Evolutionary conservation across 2,797 vertebrate genomes (phyloP).

Genomic region (Premnoplex brunnescens): DNA sequence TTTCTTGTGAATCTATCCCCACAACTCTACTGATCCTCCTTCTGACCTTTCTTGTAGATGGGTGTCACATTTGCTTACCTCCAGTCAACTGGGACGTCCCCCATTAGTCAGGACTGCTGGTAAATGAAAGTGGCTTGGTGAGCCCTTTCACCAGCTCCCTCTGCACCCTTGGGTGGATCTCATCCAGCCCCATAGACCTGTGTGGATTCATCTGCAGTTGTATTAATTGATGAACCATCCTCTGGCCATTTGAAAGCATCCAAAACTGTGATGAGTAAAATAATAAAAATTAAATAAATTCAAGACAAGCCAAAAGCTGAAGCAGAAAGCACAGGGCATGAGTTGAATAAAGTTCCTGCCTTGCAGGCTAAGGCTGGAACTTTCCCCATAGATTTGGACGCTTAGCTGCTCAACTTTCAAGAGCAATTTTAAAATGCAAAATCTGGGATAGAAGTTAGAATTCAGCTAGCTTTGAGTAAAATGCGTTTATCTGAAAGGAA

Average conservation of each 20-base stretch:
- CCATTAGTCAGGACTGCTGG: neutral
- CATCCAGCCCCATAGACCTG: neutral
- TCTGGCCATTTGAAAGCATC: neutral
- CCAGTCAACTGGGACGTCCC: neutral
- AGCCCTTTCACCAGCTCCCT: neutral
- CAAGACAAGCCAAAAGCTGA: neutral
- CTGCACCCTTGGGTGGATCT: neutral
- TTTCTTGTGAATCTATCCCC: neutral
- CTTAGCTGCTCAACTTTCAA: conserved; percentile 64
- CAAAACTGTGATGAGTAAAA: neutral
- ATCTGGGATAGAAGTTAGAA: conserved; percentile 38
- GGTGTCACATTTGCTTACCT: neutral
- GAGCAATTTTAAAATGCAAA: conserved; percentile 60
- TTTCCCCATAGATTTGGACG: neutral
- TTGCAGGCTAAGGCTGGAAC: neutral
- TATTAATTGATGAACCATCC: neutral
- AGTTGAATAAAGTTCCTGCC: neutral
- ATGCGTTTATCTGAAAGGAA: conserved; percentile 49
- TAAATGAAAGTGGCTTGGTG: neutral
- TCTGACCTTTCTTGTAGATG: neutral
- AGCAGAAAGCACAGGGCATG: neutral
- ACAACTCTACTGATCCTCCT: neutral
- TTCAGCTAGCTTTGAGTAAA: conserved; percentile 46
- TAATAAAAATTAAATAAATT: neutral
- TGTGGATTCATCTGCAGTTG: neutral